Evolutionary conservation across 1,140 invertebrate species (phyloP).

Genomic region (Mesaphorura yosii): DNA sequence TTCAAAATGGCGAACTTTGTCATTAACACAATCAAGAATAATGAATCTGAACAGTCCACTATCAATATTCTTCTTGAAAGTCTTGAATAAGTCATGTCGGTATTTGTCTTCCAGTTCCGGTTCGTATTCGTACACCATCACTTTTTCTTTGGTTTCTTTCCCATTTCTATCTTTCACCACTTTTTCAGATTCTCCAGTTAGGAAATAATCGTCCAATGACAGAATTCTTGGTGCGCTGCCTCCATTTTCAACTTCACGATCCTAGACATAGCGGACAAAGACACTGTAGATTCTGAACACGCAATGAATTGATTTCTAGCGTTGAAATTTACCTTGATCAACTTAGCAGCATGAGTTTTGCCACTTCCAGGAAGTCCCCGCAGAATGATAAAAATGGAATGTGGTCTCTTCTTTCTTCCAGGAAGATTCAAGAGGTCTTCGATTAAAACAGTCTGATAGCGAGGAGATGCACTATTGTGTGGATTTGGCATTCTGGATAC

Average conservation of each 20-base stretch:
- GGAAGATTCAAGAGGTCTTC: conserved; percentile 69
- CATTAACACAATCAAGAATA: conserved; percentile 78
- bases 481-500: conserved; percentile 10
- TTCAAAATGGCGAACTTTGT: conserved; percentile 65
- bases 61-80: conserved; percentile 81
- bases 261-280: conserved; percentile 39
- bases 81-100: conserved; percentile 66
- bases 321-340: conserved; percentile 62
- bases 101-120: conserved; percentile 69
- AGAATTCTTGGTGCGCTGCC: conserved; percentile 74
- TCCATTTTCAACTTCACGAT: conserved; percentile 60
- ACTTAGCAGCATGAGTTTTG: conserved; percentile 73
- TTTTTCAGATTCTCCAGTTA: conserved; percentile 80
- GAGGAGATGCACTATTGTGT: no score
- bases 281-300: background rate
- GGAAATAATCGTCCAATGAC: conserved; percentile 91
- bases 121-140: conserved; percentile 86
- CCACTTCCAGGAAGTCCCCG: conserved; percentile 81
- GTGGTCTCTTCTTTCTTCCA: conserved; percentile 59
- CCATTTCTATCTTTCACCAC: conserved; percentile 66
- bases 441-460: conserved; percentile 43
- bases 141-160: conserved; percentile 46
- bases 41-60: conserved; percentile 88
- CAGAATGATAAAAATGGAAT: conserved; percentile 75
- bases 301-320: conserved; percentile 11